A percentile compares a stretch with the other conserved stretches of the same genome.
Conservation (phyloP, 1,140 invertebrate species). For the Pseudomyrmex concolor region DNA sequence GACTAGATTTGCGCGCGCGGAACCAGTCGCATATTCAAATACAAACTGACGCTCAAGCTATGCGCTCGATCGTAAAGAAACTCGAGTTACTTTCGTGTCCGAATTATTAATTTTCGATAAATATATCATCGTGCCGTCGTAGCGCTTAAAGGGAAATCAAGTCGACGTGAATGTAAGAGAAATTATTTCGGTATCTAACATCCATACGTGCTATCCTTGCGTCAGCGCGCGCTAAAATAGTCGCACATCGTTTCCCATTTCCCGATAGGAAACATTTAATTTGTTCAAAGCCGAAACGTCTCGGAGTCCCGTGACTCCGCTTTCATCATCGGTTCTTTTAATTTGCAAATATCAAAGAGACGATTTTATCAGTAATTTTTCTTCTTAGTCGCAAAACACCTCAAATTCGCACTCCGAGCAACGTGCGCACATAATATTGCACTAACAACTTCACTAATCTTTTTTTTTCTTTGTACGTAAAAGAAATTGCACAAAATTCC, state of each 20-base stretch:
- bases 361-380: too few species aligned
- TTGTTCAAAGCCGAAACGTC: background rate
- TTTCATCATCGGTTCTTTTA: too few species aligned
- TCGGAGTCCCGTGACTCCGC: too few species aligned
- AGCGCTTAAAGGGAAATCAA: conserved; percentile 28
- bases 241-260: conserved; percentile 5
- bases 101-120: background rate
- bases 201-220: background rate
- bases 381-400: background rate
- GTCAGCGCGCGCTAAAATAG: conserved; percentile 20
- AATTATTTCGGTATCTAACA: conserved; percentile 37
- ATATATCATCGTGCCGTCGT: too few species aligned
- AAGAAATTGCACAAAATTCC: conserved; percentile 18
- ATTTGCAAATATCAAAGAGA: too few species aligned
- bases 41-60: background rate
- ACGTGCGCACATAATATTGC: background rate
- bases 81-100: background rate
- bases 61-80: conserved; percentile 12
- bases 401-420: conserved; percentile 19
- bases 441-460: background rate
- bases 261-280: conserved; percentile 10
- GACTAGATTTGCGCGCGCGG: conserved; percentile 68
- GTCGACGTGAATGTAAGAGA: conserved; percentile 18
- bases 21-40: conserved; percentile 21
- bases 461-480: conserved; percentile 3